Evolutionary conservation across 2,113 vertebrate species (phyloP).

Genomic region (Aplodontia rufa): DNA sequence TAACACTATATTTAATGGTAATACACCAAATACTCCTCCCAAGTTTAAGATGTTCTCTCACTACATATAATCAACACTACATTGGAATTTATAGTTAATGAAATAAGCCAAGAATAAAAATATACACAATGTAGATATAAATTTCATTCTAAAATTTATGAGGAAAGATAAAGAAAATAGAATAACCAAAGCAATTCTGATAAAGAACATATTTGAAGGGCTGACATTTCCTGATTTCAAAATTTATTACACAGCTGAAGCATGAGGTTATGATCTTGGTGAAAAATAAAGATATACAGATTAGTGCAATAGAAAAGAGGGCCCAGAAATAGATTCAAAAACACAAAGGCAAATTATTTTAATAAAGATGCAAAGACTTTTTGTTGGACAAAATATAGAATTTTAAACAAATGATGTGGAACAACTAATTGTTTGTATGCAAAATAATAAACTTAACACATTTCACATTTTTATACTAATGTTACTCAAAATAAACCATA

Average conservation of each 20-base stretch:
- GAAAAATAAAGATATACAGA: background rate
- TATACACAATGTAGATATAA: background rate
- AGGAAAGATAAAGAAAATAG: background rate
- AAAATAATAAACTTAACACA: background rate
- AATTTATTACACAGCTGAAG: background rate
- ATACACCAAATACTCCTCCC: background rate
- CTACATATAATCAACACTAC: background rate
- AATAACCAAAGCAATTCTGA: background rate
- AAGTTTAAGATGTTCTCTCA: background rate
- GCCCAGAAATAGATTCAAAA: background rate
- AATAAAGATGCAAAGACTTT: background rate
- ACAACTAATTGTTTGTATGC: background rate
- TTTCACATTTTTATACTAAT: background rate
- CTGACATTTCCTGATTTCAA: background rate
- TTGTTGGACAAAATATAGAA: background rate
- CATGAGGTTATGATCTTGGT: background rate
- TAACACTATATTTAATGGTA: background rate
- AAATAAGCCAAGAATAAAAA: background rate
- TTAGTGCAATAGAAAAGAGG: background rate
- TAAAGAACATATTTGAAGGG: background rate
- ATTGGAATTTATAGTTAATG: background rate
- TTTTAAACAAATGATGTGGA: background rate
- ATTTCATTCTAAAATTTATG: background rate
- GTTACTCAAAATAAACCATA: background rate
- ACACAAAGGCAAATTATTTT: background rate